Percentiles rank a stretch among this genome's conserved stretches.
Conservation (phyloP, 35 echinoderm and acorn worm species). For the Hemicentrotus pulcherrimus region DNA sequence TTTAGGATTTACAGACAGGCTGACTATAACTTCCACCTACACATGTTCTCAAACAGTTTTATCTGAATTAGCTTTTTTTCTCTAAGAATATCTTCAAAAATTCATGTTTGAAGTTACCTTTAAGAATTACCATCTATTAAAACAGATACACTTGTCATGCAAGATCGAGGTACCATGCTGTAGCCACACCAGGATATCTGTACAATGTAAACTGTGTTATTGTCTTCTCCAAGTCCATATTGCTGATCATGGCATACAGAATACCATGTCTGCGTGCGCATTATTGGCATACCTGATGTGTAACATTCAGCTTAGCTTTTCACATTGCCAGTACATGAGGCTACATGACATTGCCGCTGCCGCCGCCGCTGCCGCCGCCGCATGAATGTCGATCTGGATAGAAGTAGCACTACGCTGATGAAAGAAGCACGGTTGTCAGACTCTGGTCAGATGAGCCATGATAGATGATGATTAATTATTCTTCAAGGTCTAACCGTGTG, state of each 20-base stretch:
- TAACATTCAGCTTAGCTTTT: background rate
- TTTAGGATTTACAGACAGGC: too few species aligned
- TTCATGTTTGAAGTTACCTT: background rate
- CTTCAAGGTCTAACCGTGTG: background rate
- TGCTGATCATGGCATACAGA: background rate
- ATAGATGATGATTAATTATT: background rate
- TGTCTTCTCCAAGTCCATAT: background rate
- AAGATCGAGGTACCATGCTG: background rate
- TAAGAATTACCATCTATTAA: background rate
- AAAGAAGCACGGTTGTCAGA: background rate
- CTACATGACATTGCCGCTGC: background rate
- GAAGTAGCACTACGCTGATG: background rate
- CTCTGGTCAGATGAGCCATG: background rate
- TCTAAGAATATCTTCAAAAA: too few species aligned
- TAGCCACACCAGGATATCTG: background rate
- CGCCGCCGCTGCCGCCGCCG: background rate
- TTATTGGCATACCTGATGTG: conserved; percentile 1
- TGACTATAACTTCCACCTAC: too few species aligned
- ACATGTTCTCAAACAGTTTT: too few species aligned
- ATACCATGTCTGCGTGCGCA: background rate
- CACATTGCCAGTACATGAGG: background rate
- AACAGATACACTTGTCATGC: background rate
- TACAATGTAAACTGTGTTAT: background rate
- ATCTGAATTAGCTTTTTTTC: too few species aligned
- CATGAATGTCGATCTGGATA: background rate